phyloP scores from a whole-genome alignment of 1,140 invertebrate genomes.

The Nephila pilipes region DNA sequence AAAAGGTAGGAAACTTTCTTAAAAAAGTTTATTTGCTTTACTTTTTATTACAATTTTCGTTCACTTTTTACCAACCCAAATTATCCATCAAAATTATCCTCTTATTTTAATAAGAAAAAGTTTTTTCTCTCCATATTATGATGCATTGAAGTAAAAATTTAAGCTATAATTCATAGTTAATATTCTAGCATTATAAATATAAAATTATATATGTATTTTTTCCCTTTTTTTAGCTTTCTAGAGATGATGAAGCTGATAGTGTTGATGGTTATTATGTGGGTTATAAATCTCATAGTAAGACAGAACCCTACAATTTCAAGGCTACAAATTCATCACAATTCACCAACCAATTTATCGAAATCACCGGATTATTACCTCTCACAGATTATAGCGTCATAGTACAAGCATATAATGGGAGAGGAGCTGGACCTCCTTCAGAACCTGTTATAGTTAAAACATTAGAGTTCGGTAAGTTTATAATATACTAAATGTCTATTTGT shows the following conservation, averaged over 20 bases:
- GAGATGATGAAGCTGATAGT: conserved; percentile 49
- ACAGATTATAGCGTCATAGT: conserved; percentile 80
- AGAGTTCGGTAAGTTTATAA: conserved; percentile 65
- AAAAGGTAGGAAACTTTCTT: too few species aligned
- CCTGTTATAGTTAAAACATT: conserved; percentile 85
- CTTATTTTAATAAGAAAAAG: too few species aligned
- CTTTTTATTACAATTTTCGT: too few species aligned
- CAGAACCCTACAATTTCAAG: conserved; percentile 67
- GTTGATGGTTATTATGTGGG: conserved; percentile 86
- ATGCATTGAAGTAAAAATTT: too few species aligned
- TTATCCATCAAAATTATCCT: too few species aligned
- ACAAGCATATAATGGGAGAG: conserved; percentile 81
- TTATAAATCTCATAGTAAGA: conserved; percentile 81
- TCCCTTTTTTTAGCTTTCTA: conserved; percentile 29
- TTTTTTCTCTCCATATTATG: too few species aligned
- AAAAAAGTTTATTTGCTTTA: too few species aligned
- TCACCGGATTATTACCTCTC: conserved; percentile 73
- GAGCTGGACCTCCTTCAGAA: conserved; percentile 88
- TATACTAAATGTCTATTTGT: too few species aligned
- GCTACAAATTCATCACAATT: conserved; percentile 51
- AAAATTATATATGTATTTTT: background rate
- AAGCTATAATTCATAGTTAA: too few species aligned
- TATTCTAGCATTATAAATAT: too few species aligned
- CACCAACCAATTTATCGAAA: background rate
- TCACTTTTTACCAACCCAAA: too few species aligned